A percentile compares a stretch with the other conserved stretches of the same genome.
Evolutionary conservation across 2,113 vertebrate species (phyloP).

Genomic region (Nothocercus julius): DNA sequence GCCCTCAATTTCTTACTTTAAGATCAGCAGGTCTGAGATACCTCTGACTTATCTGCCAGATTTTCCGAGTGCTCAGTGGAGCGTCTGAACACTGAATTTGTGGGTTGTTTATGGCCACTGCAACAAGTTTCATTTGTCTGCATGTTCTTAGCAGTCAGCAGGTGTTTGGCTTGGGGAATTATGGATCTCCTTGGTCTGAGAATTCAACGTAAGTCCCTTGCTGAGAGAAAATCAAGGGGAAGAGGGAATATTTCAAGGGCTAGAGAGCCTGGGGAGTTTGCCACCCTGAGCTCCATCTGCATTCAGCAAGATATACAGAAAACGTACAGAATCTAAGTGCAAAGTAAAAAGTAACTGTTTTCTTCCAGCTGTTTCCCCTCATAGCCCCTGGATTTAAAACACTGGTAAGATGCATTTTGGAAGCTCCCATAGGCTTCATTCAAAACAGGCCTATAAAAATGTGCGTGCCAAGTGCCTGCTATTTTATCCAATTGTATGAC

Average conservation of each 20-base stretch:
- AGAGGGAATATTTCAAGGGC: background rate
- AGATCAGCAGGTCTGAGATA: background rate
- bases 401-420: fast-evolving
- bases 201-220: background rate
- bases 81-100: background rate
- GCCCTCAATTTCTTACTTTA: background rate
- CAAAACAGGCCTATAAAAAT: background rate
- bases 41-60: background rate
- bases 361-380: background rate
- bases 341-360: background rate
- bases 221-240: background rate
- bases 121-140: background rate
- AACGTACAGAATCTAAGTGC: background rate
- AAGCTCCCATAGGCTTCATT: background rate
- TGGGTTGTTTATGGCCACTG: background rate
- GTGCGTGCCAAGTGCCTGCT: background rate
- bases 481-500: background rate
- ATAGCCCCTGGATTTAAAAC: background rate
- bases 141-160: background rate
- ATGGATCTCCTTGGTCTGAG: background rate
- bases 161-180: background rate
- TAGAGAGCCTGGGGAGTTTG: background rate
- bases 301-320: background rate
- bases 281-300: background rate
- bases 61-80: background rate